These are phyloP conservation scores for Chloroceryle aenea DNA, from an alignment of 2,113 vertebrate species.

Conservation along the genomic window DNA sequence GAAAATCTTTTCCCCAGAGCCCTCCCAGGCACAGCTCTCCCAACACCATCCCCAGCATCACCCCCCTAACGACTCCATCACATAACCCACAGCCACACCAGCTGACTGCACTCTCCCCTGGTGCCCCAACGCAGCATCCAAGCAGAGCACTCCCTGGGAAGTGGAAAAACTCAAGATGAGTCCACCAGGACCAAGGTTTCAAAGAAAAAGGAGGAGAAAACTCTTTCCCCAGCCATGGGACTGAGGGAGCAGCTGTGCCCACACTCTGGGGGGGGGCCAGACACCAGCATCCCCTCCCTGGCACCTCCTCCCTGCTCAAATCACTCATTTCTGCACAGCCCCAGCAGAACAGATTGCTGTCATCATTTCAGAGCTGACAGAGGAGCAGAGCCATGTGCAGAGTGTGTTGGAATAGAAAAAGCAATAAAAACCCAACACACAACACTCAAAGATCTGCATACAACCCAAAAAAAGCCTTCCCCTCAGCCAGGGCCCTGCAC, in stretches of 20 bases:
- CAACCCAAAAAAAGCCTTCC: background rate
- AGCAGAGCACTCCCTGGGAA: background rate
- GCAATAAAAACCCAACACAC: background rate
- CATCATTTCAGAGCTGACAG: background rate
- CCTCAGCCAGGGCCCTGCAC: background rate
- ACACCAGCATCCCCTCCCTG: background rate
- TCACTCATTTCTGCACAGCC: background rate
- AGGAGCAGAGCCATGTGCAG: background rate
- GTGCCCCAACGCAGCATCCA: background rate
- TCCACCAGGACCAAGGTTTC: background rate
- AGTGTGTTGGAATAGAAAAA: background rate
- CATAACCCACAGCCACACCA: background rate
- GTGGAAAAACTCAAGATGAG: background rate
- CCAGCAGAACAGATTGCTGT: conserved; percentile 23
- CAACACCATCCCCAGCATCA: background rate
- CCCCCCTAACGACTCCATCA: background rate
- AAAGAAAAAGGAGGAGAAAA: background rate
- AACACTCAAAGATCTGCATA: background rate
- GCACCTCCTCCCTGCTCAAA: conserved; percentile 1
- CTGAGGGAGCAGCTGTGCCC: conserved; percentile 37
- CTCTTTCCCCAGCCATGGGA: background rate
- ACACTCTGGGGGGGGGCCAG: background rate
- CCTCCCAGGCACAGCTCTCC: background rate
- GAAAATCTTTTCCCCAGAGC: background rate
- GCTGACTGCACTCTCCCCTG: rapidly evolving